Evolutionary conservation across 2,888 invertebrate genomes (phyloP), one percentile per base, ranked within the genome.

Genomic region (Lithophane socia): DNA sequence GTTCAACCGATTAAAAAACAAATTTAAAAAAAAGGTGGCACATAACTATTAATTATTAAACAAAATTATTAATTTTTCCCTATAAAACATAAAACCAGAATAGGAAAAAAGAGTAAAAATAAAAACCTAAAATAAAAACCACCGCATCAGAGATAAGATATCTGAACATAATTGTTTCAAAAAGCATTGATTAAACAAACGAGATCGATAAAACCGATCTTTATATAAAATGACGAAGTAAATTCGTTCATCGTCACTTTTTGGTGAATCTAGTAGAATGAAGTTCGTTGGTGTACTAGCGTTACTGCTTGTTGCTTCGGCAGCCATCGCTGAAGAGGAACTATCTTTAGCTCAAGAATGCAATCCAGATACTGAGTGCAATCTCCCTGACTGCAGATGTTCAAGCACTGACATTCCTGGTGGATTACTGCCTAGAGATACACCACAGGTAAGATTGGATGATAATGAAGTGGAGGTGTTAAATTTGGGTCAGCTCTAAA

Each of bases 371-470:
- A 85, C 88, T 8, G 79, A 1, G 29, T 97, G 97, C 86, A 88
- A 92, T 60, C 91, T 97, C 1, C 97, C 97, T 0, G 87, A 94
- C 66, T 97, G 97, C 90, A 94, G 96, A 75, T 97, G 97, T 86
- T 95, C 97, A 0, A 90, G 93, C 1, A 93, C 94, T 1, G 85
- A 91, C 1, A 96, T 97, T 79, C 97, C 97, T 58, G 97, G 95
- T 75, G 94, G 92, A 44, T 89, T 97, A 54, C 71, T 77, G 2
- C 79, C 94, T 0, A 90, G 92, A 24, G 92, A 97, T 78, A 95
- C 94, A 24, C 97, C 97, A 16, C 97, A 97, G 94, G 97, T 97
- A 90, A 82, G 84, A 85, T 68, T 49, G 7, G 9, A 29, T 24
- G 10, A 24, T 60, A 9, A 42, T 73, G 10, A 42, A 56, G n/a